phyloP scores from a whole-genome alignment of 2,113 vertebrate genomes.

The Aphelocoma coerulescens region DNA sequence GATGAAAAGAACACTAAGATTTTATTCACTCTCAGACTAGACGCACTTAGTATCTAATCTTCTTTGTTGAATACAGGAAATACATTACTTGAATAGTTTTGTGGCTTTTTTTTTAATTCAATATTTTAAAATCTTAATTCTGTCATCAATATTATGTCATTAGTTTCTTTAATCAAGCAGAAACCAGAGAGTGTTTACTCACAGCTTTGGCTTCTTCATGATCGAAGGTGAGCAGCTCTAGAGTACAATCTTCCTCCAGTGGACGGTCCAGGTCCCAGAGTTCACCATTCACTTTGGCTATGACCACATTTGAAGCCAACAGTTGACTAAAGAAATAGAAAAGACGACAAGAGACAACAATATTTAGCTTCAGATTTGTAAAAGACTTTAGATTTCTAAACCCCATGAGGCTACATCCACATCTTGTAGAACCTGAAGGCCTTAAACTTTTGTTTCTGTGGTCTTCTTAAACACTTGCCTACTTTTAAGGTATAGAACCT shows the following conservation, averaged over 20 bases:
- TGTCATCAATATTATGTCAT: neutral
- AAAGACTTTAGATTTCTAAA: neutral
- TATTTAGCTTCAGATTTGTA: neutral
- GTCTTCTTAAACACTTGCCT: neutral
- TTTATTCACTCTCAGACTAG: neutral
- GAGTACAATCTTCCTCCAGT: slow-evolving; percentile 62
- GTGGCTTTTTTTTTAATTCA: neutral
- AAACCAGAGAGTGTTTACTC: slow-evolving; percentile 23
- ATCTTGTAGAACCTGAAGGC: neutral
- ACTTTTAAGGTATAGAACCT: neutral
- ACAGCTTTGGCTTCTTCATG: slow-evolving; percentile 76
- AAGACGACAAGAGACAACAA: neutral
- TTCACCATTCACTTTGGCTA: slow-evolving; percentile 74
- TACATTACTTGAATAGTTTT: neutral
- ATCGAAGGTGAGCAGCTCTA: slow-evolving; percentile 75
- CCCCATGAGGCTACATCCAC: fast-evolving
- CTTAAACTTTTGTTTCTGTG: neutral
- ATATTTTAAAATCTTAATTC: neutral
- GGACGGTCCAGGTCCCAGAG: slow-evolving; percentile 80
- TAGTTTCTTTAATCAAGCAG: neutral
- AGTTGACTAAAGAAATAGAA: slow-evolving; percentile 44
- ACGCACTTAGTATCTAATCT: neutral
- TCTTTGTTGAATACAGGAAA: neutral
- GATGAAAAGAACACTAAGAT: neutral
- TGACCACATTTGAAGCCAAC: slow-evolving; percentile 67